These are phyloP conservation scores for Anoplius nigerrimus DNA, from an alignment of 2,888 invertebrate species.

Conservation along the genomic window DNA sequence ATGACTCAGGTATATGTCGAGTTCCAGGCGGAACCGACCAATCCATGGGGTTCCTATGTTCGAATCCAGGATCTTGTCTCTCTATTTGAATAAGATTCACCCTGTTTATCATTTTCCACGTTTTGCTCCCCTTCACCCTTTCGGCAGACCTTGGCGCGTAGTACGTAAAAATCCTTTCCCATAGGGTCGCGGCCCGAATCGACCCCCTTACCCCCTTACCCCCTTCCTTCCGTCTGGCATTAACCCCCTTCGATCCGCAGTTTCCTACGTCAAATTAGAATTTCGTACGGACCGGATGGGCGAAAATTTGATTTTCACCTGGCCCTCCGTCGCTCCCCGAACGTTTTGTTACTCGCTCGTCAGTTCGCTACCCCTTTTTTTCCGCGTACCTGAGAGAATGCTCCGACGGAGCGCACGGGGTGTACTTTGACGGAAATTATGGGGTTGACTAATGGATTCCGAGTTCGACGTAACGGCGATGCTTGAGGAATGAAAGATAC, in stretches of 20 bases:
- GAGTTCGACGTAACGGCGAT: too few species aligned
- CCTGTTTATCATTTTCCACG: constrained; percentile 72
- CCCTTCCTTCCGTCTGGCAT: constrained; percentile 34
- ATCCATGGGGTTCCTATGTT: constrained; percentile 47
- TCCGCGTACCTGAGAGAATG: too few species aligned
- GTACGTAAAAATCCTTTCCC: constrained; percentile 70
- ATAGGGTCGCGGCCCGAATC: constrained; percentile 63
- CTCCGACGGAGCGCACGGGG: neutral
- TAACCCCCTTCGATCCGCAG: constrained; percentile 48
- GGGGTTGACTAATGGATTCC: too few species aligned
- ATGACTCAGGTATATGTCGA: constrained; percentile 55
- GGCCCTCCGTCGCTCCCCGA: constrained; percentile 42
- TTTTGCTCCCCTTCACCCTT: constrained; percentile 60
- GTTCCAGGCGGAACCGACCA: constrained; percentile 29
- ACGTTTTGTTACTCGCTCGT: neutral
- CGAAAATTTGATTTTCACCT: constrained; percentile 69
- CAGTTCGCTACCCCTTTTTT: neutral
- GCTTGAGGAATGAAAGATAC: too few species aligned
- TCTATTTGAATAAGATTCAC: constrained; percentile 74
- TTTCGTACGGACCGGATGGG: constrained; percentile 66
- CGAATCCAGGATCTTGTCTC: constrained; percentile 70
- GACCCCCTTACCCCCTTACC: constrained; percentile 43
- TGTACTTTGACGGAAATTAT: too few species aligned
- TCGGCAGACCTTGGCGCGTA: constrained; percentile 42
- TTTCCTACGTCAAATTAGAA: constrained; percentile 71